Conservation (phyloP, 2,113 vertebrate genomes). For the Alces alces region DNA sequence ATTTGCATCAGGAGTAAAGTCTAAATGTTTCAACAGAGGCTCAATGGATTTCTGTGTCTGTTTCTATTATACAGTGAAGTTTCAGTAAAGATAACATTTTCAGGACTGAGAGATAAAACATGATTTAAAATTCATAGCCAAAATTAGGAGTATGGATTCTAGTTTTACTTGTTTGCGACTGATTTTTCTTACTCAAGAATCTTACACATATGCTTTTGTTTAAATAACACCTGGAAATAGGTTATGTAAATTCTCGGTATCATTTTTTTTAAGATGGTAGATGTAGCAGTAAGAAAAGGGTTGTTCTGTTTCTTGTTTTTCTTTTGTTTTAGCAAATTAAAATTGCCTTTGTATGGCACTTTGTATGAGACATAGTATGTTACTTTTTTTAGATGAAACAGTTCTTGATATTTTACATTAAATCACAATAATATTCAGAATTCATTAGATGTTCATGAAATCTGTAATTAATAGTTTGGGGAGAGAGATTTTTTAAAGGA, state of each 20-base stretch:
- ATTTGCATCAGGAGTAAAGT: conserved; percentile 13
- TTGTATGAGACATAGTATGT: background rate
- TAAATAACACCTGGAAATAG: background rate
- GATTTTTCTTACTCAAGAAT: background rate
- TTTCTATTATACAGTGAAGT: background rate
- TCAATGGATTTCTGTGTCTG: background rate
- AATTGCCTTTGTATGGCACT: background rate
- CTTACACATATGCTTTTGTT: conserved; percentile 1
- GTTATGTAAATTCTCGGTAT: background rate
- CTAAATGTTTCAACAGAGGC: background rate
- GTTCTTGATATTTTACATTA: conserved; percentile 5
- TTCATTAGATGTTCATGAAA: background rate
- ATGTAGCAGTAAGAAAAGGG: background rate
- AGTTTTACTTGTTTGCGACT: background rate
- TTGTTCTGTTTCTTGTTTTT: background rate
- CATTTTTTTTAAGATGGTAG: background rate
- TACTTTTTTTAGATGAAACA: background rate
- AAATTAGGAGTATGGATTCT: background rate
- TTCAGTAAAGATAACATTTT: conserved; percentile 33
- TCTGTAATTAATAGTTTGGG: background rate
- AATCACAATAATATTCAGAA: background rate
- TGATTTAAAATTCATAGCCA: background rate
- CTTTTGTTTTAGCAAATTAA: conserved; percentile 4
- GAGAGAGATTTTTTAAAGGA: background rate
- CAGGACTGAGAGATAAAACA: background rate